A percentile compares a stretch with the other conserved stretches of the same genome.
Conservation (phyloP, 2,888 invertebrate species). For the Lacanobia wlatinum region DNA sequence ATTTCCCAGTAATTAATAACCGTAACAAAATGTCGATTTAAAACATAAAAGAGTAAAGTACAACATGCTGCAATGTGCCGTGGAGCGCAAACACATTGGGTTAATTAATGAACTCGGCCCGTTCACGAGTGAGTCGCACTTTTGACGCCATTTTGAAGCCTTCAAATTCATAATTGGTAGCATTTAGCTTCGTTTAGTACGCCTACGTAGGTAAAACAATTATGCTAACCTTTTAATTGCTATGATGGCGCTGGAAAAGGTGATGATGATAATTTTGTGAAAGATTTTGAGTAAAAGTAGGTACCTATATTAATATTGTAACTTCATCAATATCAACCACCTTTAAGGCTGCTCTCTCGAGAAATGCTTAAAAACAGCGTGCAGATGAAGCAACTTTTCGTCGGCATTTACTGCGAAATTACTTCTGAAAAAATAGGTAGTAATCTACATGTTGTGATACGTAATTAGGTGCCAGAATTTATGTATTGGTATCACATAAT, state of each 20-base stretch:
- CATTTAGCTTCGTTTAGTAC: constrained; percentile 30
- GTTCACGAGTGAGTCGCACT: constrained; percentile 17
- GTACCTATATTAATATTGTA: background rate
- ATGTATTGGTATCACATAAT: too few relatives aligned
- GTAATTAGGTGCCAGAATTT: too few relatives aligned
- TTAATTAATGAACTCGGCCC: constrained; percentile 57
- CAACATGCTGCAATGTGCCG: constrained; percentile 20
- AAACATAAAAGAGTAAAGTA: constrained; percentile 12
- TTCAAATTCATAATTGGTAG: constrained; percentile 38
- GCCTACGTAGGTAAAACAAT: constrained; percentile 10
- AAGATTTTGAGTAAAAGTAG: background rate
- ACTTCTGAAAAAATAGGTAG: too few relatives aligned
- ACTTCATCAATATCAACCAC: background rate
- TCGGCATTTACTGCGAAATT: too few relatives aligned
- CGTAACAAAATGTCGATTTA: constrained; percentile 9
- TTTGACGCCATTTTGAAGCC: constrained; percentile 41
- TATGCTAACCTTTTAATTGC: background rate
- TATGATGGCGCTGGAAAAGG: background rate
- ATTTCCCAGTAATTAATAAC: background rate
- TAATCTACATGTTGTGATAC: too few relatives aligned
- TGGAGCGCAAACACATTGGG: constrained; percentile 29
- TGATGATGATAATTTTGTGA: background rate
- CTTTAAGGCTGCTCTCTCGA: too few relatives aligned
- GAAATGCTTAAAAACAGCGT: too few relatives aligned
- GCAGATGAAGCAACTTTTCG: too few relatives aligned